Evolutionary conservation across 1,140 invertebrate species (phyloP), one percentile per base, ranked within the genome.

Genomic region (Hermetia illucens): DNA sequence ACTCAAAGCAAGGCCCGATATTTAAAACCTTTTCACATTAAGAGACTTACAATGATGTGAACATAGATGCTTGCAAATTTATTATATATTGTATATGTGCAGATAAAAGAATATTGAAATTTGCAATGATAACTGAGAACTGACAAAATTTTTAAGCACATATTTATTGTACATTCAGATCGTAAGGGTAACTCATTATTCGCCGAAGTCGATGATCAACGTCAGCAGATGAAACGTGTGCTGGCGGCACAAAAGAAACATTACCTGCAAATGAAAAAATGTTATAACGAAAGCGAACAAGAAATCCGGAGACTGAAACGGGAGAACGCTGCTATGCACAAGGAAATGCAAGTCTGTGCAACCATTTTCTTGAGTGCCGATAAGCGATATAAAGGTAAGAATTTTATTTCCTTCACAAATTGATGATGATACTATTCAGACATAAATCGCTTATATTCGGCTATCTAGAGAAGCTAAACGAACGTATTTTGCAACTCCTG

Each of bases 151-250:
- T 32, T 32, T 32, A 6, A 20, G 18, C n/a, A n/a, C n/a, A n/a
- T 2, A 16, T 17, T n/a, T 15, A 10, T 3, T 2, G 24, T 8
- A 22, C 12, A 3, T 34, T 42, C 10, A 50, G 58, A 57, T 34
- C 52, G 49, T 35, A 60, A 59, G 56, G 68, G 68, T 0, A 70
- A 70, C 47, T 70, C 68, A 0, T 36, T 70, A 17, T 70, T 70
- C 34, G 68, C 66, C 5, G 68, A 70, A 43, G 61, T 70, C 0
- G 67, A 70, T 41, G 66, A 69, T 45, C 63, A 65, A 39, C 55
- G 66, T 8, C 58, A 62, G 30, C 52, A 51, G 18, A 51, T 63
- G 44, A 45, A 60, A 29, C 48, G 53, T 13, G 44, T 65, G 34
- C 51, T 68, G 45, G 60, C 53, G 8, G 34, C 24, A 2, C 52